A percentile compares a stretch with the other conserved stretches of the same genome.
Conservation (phyloP, 2,113 vertebrate species). For the Muntiacus muntjak region DNA sequence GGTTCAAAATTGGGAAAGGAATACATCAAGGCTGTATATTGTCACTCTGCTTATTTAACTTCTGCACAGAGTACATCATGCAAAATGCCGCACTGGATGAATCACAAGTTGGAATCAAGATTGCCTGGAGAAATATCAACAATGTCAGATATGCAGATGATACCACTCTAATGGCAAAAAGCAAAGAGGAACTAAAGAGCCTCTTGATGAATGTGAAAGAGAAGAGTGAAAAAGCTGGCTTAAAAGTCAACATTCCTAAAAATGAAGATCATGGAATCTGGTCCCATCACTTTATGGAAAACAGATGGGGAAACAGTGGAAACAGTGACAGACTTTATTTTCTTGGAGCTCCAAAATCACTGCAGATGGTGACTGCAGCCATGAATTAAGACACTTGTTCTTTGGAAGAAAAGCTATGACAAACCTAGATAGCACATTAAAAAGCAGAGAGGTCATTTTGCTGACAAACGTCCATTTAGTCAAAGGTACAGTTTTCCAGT, state of each 20-base stretch:
- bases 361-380: neutral
- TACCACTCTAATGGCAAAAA: neutral
- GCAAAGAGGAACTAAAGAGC: neutral
- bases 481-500: neutral
- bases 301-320: neutral
- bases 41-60: neutral
- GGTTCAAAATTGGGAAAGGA: neutral
- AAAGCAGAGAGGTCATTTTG: neutral
- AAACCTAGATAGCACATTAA: neutral
- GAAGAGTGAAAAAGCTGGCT: neutral
- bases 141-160: neutral
- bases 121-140: neutral
- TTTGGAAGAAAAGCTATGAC: neutral
- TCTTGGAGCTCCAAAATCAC: neutral
- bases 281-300: neutral
- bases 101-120: neutral
- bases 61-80: neutral
- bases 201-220: neutral
- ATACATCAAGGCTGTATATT: neutral
- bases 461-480: neutral
- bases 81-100: neutral
- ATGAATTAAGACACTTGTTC: neutral
- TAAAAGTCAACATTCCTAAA: neutral
- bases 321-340: neutral
- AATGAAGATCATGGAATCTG: neutral